Conservation (phyloP, 2,797 vertebrate species). For the Typhlichthys eigenmanni region DNA sequence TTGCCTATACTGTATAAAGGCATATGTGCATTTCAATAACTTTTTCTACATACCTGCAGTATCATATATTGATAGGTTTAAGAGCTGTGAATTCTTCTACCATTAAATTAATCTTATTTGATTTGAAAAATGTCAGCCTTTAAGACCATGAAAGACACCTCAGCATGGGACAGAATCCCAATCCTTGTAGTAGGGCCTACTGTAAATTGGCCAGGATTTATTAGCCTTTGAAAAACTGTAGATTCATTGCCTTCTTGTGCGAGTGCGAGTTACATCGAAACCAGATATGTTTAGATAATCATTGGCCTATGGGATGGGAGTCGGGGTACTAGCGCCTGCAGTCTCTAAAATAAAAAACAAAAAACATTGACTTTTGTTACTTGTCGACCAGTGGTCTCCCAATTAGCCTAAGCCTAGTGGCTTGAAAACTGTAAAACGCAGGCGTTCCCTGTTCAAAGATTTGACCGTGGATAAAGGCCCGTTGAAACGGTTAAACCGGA, state of each 20-base stretch:
- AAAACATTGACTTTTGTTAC: constrained; percentile 26
- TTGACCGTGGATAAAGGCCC: constrained; percentile 39
- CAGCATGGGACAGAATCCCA: constrained; percentile 6
- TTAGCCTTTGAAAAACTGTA: too few species aligned
- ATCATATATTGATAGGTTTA: too few species aligned
- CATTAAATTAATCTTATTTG: not conserved
- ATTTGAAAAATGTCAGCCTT: not conserved
- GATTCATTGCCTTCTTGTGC: too few species aligned
- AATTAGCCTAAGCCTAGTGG: constrained; percentile 8
- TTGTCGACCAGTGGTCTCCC: constrained; percentile 5
- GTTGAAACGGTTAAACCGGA: constrained; percentile 39
- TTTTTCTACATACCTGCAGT: too few species aligned
- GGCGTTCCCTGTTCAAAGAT: constrained; percentile 33
- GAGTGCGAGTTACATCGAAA: not conserved
- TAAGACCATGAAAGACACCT: not conserved
- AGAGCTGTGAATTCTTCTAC: not conserved
- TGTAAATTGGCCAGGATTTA: too few species aligned
- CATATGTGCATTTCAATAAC: too few species aligned
- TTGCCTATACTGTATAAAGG: too few species aligned
- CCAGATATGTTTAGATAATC: not conserved
- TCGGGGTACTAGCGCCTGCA: not conserved
- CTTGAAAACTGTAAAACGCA: constrained; percentile 11
- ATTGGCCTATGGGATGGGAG: not conserved
- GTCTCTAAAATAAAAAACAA: constrained; percentile 27
- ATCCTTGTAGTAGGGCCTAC: not conserved